Evolutionary conservation across 2,113 vertebrate genomes (phyloP).

Genomic region (Ammodytes marinus): DNA sequence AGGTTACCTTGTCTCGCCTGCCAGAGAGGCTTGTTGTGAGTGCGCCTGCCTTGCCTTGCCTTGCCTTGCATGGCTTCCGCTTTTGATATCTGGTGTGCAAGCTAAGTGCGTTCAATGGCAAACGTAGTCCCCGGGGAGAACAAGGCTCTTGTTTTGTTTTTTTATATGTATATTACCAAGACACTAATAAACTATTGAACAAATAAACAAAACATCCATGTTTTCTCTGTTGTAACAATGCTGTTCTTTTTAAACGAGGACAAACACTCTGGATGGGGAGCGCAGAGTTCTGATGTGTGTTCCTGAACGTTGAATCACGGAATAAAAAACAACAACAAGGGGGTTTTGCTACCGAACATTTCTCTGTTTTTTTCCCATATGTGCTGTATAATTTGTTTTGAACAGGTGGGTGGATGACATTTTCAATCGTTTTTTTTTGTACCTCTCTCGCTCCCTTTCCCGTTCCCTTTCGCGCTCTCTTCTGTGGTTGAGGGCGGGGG

Average conservation of each 20-base stretch:
- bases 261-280: constrained; percentile 50
- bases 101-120: constrained; percentile 70
- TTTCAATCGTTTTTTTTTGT: constrained; percentile 22
- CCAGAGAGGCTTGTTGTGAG: constrained; percentile 74
- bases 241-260: constrained; percentile 64
- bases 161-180: constrained; percentile 60
- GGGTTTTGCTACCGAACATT: constrained; percentile 20
- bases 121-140: constrained; percentile 69
- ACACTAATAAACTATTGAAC: constrained; percentile 82
- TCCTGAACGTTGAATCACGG: constrained; percentile 18
- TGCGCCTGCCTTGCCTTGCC: constrained; percentile 33
- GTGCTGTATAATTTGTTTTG: background rate
- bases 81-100: constrained; percentile 79
- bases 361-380: constrained; percentile 1
- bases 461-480: constrained; percentile 91
- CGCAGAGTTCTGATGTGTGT: constrained; percentile 42
- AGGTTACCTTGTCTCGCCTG: constrained; percentile 78
- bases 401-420: background rate
- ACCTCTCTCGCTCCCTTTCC: constrained; percentile 78
- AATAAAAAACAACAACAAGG: constrained; percentile 44
- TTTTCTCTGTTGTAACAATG: constrained; percentile 62
- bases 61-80: constrained; percentile 59
- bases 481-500: constrained; percentile 94
- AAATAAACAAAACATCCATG: constrained; percentile 82
- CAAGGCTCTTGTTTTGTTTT: constrained; percentile 46